Percentiles rank a stretch among this genome's conserved stretches.
Conservation (phyloP, 1,140 invertebrate species). For the Diploscapter pachys region DNA sequence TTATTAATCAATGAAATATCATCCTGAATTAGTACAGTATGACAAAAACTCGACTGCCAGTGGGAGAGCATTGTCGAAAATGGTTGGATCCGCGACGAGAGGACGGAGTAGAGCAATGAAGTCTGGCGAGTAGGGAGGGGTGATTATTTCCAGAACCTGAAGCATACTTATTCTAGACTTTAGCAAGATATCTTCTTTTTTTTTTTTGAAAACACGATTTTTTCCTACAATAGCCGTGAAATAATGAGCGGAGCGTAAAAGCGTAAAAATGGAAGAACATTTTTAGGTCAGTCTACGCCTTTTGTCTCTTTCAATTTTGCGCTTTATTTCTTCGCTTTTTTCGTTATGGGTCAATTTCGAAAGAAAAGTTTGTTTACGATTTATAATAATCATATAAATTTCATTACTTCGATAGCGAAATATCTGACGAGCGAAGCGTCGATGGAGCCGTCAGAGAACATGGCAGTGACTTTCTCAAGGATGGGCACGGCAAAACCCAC, state of each 20-base stretch:
- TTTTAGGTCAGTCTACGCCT: no score
- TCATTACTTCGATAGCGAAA: slow-evolving; percentile 65
- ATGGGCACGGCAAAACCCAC: slow-evolving; percentile 90
- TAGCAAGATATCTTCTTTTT: not conserved
- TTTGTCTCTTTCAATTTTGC: not conserved
- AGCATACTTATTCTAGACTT: not conserved
- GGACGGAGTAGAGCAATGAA: slow-evolving; percentile 92
- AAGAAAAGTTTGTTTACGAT: not conserved
- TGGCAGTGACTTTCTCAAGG: slow-evolving; percentile 87
- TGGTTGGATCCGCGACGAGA: slow-evolving; percentile 95
- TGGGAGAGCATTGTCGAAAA: slow-evolving; percentile 70
- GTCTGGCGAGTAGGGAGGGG: slow-evolving; percentile 87
- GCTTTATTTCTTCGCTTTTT: not conserved
- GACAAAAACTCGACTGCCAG: no score
- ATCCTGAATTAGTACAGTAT: no score
- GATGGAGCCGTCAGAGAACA: slow-evolving; percentile 86
- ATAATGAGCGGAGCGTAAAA: no score
- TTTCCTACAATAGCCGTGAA: not conserved
- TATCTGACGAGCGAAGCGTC: slow-evolving; percentile 87
- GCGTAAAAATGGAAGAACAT: no score
- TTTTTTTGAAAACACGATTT: not conserved
- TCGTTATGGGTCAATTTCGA: not conserved
- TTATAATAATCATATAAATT: not conserved
- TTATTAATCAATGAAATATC: no score
- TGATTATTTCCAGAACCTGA: slow-evolving; percentile 81